phyloP scores from a whole-genome alignment of 2,888 invertebrate genomes.

The Hypselothyrea guttata region DNA sequence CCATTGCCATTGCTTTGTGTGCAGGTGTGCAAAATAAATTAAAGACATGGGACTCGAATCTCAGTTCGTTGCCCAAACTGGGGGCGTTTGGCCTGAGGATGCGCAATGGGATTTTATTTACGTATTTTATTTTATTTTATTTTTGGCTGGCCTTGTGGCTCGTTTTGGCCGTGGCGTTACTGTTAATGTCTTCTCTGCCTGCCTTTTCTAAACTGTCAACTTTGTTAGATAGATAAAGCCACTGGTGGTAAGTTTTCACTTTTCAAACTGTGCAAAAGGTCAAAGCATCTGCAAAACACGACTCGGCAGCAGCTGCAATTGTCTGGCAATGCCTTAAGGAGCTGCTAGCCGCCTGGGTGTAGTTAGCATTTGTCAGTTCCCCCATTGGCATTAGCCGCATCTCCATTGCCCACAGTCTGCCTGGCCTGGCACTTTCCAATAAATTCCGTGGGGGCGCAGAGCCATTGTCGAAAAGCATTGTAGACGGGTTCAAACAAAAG shows the following conservation, averaged over 20 bases:
- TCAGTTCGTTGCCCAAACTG: conserved; percentile 38
- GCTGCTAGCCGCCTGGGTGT: conserved; percentile 15
- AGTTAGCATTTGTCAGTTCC: neutral
- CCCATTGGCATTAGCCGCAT: neutral
- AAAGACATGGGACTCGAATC: conserved; percentile 54
- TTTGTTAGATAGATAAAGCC: conserved; percentile 51
- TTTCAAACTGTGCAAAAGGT: conserved; percentile 67
- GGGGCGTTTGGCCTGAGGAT: conserved; percentile 29
- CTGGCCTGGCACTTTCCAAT: conserved; percentile 1
- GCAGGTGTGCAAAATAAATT: conserved; percentile 80
- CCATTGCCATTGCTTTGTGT: conserved; percentile 16
- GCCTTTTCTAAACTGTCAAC: conserved; percentile 75
- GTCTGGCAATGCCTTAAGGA: conserved; percentile 40
- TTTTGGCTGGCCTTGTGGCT: conserved; percentile 38
- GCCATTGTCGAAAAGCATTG: conserved; percentile 55
- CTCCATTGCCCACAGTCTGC: conserved; percentile 6
- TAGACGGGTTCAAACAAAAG: conserved; percentile 26
- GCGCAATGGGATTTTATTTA: conserved; percentile 30
- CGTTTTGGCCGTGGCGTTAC: conserved; percentile 32
- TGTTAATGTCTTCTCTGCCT: conserved; percentile 33
- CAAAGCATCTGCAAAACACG: conserved; percentile 32
- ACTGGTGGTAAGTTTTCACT: conserved; percentile 64
- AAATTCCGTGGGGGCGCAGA: too few species aligned
- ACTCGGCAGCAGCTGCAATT: conserved; percentile 25
- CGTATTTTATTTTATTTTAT: conserved; percentile 14